Evolutionary conservation across 2,797 vertebrate genomes (phyloP).

Genomic region (Sciurus carolinensis): DNA sequence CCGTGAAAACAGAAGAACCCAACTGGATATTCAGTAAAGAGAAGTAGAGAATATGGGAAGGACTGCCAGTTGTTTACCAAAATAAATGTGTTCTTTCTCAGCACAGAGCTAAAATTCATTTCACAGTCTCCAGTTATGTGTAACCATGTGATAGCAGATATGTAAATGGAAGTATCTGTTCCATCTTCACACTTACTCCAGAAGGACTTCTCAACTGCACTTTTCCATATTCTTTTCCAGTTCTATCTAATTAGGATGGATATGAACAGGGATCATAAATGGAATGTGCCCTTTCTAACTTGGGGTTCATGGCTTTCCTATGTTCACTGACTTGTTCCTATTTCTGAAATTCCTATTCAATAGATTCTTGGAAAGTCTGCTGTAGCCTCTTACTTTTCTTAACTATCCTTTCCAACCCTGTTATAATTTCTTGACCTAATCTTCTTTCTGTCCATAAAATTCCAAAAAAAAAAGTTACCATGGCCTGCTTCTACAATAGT

Average conservation of each 20-base stretch:
- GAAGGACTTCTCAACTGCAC: not conserved
- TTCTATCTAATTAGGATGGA: not conserved
- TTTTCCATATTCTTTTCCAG: not conserved
- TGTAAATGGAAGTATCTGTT: not conserved
- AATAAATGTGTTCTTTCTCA: not conserved
- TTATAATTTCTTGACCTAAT: not conserved
- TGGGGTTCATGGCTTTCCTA: not conserved
- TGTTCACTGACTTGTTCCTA: not conserved
- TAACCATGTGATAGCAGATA: not conserved
- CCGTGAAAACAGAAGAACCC: not conserved
- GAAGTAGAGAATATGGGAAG: not conserved
- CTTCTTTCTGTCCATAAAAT: not conserved
- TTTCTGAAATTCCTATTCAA: not conserved
- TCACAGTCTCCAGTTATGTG: not conserved
- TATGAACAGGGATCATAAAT: not conserved
- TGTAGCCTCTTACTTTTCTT: not conserved
- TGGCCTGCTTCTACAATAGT: not conserved
- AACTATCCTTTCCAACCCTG: not conserved
- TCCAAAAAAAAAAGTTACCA: not conserved
- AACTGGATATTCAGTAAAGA: not conserved
- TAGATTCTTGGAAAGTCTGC: not conserved
- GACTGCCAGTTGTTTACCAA: not conserved
- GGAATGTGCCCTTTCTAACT: not conserved
- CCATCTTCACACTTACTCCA: not conserved
- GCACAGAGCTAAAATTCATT: not conserved